These are phyloP conservation scores for Hydrozoanthus gracilis DNA, from an alignment of 92 coral and sea anemone species.

Conservation along the genomic window DNA sequence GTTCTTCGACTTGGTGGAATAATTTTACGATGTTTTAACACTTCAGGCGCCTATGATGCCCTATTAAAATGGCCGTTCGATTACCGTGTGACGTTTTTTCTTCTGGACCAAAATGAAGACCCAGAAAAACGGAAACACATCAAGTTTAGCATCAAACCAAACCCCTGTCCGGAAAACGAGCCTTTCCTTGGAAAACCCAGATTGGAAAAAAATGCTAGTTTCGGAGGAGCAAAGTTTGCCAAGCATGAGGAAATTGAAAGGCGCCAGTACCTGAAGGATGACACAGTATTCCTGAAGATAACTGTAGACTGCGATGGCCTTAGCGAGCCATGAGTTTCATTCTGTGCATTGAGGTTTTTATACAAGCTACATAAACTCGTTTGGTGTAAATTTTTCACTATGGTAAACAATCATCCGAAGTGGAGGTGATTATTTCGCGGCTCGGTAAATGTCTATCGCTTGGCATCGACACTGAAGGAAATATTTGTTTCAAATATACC, in stretches of 20 bases:
- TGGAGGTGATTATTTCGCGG: too few species aligned
- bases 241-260: slow-evolving; percentile 93
- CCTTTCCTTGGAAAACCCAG: slow-evolving; percentile 97
- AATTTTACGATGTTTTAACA: background rate
- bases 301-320: slow-evolving; percentile 90
- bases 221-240: slow-evolving; percentile 96
- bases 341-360: slow-evolving; percentile 28
- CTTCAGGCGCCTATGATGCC: slow-evolving; percentile 89
- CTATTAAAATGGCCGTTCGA: slow-evolving; percentile 97
- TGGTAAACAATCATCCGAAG: too few species aligned
- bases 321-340: slow-evolving; percentile 76
- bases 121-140: slow-evolving; percentile 84
- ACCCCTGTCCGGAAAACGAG: slow-evolving; percentile 92
- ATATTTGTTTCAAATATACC: too few species aligned
- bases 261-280: slow-evolving; percentile 80
- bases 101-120: slow-evolving; percentile 87
- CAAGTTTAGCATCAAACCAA: slow-evolving; percentile 97
- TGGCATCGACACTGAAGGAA: too few species aligned
- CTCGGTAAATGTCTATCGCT: too few species aligned
- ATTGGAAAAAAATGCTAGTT: slow-evolving; percentile 97
- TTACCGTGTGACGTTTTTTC: slow-evolving; percentile 87
- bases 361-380: background rate
- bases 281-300: slow-evolving; percentile 85
- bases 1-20: too few species aligned
- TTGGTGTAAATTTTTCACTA: background rate